Percentiles rank a stretch among this genome's conserved stretches.
phyloP scores from a whole-genome alignment of 2,888 invertebrate species.

The Trissolcus japonicus region DNA sequence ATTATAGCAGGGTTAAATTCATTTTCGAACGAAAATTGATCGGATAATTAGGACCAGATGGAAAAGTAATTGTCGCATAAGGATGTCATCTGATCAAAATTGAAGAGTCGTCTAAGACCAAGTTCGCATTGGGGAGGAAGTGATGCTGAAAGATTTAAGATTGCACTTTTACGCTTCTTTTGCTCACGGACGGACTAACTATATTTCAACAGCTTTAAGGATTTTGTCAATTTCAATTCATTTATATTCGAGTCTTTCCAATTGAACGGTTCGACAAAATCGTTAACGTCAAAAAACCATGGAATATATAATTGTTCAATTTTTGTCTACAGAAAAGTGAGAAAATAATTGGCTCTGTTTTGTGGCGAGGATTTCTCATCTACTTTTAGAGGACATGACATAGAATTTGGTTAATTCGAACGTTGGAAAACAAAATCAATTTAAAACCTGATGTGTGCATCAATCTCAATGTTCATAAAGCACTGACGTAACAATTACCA shows the following conservation, averaged over 20 bases:
- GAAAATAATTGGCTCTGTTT: neutral
- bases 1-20: too few relatives aligned
- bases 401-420: neutral
- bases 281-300: constrained; percentile 4
- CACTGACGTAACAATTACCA: constrained; percentile 22
- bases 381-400: neutral
- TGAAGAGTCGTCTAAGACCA: constrained; percentile 14
- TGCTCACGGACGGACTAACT: constrained; percentile 13
- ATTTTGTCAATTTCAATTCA: constrained; percentile 29
- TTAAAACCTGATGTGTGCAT: constrained; percentile 5
- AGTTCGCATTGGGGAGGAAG: constrained; percentile 24
- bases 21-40: neutral
- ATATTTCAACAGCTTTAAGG: constrained; percentile 14
- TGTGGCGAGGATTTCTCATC: neutral
- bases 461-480: constrained; percentile 29
- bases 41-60: neutral
- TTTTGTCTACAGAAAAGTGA: too few relatives aligned
- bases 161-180: constrained; percentile 35
- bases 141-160: constrained; percentile 43
- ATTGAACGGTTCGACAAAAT: constrained; percentile 20
- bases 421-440: constrained; percentile 8
- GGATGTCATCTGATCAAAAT: constrained; percentile 10
- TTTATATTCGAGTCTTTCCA: constrained; percentile 11
- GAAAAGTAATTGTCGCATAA: neutral
- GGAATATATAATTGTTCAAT: constrained; percentile 2